Base-by-base conservation (phyloP, 2,888 invertebrate species). In the Pemphredon lugubris region DNA sequence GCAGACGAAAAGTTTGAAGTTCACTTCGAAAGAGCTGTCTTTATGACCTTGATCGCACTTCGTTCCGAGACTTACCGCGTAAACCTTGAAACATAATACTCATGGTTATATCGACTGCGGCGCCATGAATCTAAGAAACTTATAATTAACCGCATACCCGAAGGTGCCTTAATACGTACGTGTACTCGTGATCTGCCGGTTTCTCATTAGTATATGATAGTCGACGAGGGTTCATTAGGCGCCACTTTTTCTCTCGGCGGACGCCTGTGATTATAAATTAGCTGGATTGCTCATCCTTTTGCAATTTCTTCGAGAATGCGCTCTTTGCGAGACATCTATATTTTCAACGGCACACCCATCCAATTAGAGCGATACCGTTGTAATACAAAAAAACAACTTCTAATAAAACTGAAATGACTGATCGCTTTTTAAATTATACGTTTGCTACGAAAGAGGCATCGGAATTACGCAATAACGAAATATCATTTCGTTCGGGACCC, bases 131-230 rank as follows among this genome's bases (percentile, higher is more conserved):
- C n/a, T 44, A 57, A 58, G 64, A 64, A 75, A 75, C 69, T 77
- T 79, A 68, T 76, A 79, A 79, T 81, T 77, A 70, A 64, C 61
- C 47, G 48, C 58, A 58, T 60, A 61, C 58, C 57, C 57, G 57
- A 48, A 60, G 57, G 42, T 50, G 53, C 51, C 57, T 71, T 53
- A 53, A 37, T 55, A 53, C 53, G 42, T 71, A 37, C 61, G 48
- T 30, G 34, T 51, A 32, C 30, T 47, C 57, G 40, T 45, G 37
- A 55, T 48, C 55, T 51, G 23, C 34, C 3, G 61, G 40, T 45
- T 50, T 66, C 58, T 80, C 73, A 70, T 73, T 65, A 59, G 45
- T 4, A 55, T 7, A 34, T 50, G 58, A 57, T 71, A 61, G 23
- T 48, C 42, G 37, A 4, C 53, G 66, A 53, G 9, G 45, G 54